Conservation (phyloP, 1,140 invertebrate species). For the Episyrphus balteatus region DNA sequence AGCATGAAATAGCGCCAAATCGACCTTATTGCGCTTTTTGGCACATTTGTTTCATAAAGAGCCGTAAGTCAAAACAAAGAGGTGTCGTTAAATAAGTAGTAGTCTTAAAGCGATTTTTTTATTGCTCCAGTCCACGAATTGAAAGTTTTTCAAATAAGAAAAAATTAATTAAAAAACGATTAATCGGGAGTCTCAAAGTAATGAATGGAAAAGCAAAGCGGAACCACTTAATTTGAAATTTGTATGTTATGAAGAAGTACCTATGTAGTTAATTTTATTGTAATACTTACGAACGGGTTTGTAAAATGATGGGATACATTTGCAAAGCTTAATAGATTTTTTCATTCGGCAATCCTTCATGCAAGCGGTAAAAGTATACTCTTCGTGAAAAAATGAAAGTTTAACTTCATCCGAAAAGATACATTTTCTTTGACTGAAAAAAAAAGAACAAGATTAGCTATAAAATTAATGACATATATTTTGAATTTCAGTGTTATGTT, state of each 20-base stretch:
- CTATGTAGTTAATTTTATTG: not conserved
- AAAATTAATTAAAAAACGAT: too few species aligned
- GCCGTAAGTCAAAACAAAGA: conserved; percentile 3
- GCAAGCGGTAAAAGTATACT: conserved; percentile 55
- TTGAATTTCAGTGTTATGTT: too few species aligned
- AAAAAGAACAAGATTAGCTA: not conserved
- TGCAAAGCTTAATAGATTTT: conserved; percentile 44
- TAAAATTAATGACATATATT: not conserved
- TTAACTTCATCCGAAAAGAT: conserved; percentile 52
- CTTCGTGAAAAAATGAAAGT: conserved; percentile 42
- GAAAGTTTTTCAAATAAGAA: too few species aligned
- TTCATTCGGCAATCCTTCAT: conserved; percentile 58
- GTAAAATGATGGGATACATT: conserved; percentile 58
- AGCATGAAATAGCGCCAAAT: too few species aligned
- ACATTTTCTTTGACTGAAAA: conserved; percentile 46
- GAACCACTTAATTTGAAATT: too few species aligned
- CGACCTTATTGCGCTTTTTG: too few species aligned
- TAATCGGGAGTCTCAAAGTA: too few species aligned
- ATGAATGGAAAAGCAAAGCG: too few species aligned
- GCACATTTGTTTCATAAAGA: conserved; percentile 12
- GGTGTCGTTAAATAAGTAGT: too few species aligned
- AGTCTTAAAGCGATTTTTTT: too few species aligned
- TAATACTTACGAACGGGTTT: conserved; percentile 37
- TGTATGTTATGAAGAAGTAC: too few species aligned
- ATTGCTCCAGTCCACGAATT: too few species aligned